Evolutionary conservation across 2,113 vertebrate species (phyloP).

Genomic region (Phylloscopus trochiloides): DNA sequence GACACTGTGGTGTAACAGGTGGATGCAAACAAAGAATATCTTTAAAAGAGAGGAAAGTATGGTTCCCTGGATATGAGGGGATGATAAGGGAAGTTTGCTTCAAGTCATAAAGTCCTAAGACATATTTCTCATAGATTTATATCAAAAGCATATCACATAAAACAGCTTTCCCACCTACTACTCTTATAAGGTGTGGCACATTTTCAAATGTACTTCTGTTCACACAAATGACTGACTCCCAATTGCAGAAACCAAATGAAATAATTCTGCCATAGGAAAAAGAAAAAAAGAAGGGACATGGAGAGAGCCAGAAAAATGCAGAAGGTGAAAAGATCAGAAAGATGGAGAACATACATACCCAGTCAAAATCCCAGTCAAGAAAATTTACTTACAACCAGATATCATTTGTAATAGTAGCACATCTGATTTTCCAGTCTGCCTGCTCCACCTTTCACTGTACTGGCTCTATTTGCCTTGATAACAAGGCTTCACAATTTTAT

Average conservation of each 20-base stretch:
- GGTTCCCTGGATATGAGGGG: neutral
- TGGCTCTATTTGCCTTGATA: neutral
- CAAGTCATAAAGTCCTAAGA: neutral
- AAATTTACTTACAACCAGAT: neutral
- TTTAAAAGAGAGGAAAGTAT: neutral
- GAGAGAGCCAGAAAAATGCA: neutral
- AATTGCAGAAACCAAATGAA: neutral
- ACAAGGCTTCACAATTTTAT: neutral
- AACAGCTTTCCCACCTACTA: neutral
- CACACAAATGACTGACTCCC: neutral
- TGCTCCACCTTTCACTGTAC: neutral
- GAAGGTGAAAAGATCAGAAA: neutral
- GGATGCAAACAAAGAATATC: neutral
- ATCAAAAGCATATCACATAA: neutral
- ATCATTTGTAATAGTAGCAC: neutral
- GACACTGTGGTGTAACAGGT: neutral
- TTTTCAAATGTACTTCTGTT: neutral
- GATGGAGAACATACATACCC: neutral
- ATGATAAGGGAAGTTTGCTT: neutral
- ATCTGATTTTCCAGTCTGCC: neutral
- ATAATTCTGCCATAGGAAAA: neutral
- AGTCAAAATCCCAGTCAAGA: neutral
- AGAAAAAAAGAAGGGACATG: neutral
- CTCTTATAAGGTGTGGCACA: neutral
- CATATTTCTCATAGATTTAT: neutral